phyloP scores from a whole-genome alignment of 2,113 vertebrate species.

The Eleginops maclovinus region DNA sequence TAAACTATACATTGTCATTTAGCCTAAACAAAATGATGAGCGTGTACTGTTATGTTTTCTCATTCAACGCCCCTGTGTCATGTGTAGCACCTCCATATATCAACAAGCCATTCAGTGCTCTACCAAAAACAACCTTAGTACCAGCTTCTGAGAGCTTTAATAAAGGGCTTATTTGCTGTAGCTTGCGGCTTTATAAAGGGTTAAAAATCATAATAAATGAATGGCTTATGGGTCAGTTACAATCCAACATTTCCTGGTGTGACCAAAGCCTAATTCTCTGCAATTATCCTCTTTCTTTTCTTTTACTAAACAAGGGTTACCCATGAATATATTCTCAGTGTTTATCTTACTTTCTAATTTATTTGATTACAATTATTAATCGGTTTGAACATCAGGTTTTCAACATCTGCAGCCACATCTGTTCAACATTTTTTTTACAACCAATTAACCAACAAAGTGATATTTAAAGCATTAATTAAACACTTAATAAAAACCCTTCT shows the following conservation, averaged over 20 bases:
- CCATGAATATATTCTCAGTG: too few species aligned
- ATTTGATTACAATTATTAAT: too few species aligned
- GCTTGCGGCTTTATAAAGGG: background rate
- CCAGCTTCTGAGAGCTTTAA: background rate
- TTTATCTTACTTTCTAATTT: too few species aligned
- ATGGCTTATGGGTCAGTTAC: background rate
- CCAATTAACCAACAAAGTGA: too few species aligned
- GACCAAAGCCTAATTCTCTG: background rate
- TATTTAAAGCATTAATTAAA: too few species aligned
- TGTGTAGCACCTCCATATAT: constrained; percentile 24
- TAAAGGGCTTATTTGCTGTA: background rate
- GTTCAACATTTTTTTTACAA: too few species aligned
- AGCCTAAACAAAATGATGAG: background rate
- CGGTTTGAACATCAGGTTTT: too few species aligned
- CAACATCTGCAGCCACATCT: too few species aligned
- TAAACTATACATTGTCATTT: constrained; percentile 8
- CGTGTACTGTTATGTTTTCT: constrained; percentile 1
- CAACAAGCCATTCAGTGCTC: background rate
- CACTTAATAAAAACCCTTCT: too few species aligned
- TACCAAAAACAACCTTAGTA: background rate
- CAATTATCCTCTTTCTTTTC: background rate
- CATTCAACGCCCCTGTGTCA: constrained; percentile 32
- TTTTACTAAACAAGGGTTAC: too few species aligned
- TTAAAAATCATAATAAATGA: too few species aligned
- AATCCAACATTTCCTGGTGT: background rate